Evolutionary conservation across 2,888 invertebrate species (phyloP).

Genomic region (Psococerastis gibbosa): DNA sequence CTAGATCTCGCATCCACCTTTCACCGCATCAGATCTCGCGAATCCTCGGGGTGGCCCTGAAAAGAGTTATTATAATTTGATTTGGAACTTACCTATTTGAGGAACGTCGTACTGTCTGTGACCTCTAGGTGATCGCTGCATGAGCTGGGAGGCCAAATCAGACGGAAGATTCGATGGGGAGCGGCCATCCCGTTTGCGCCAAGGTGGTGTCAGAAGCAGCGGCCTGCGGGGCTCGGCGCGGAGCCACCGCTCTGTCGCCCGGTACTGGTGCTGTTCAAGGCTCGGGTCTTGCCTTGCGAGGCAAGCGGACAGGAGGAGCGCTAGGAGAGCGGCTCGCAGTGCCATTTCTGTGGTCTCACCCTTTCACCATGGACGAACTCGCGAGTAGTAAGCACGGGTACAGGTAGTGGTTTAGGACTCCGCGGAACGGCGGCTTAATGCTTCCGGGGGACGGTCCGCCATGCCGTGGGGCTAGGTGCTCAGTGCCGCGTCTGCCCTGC

Average conservation of each 20-base stretch:
- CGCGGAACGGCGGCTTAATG: not conserved
- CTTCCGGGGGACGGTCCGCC: not conserved
- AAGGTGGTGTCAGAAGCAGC: no score
- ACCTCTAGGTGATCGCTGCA: conserved; percentile 56
- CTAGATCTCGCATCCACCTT: no score
- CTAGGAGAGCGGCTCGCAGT: not conserved
- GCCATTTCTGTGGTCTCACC: no score
- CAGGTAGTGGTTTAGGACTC: not conserved
- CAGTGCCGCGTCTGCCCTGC: not conserved
- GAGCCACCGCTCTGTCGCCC: not conserved
- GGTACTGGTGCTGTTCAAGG: not conserved
- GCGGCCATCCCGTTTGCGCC: not conserved
- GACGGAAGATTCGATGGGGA: not conserved
- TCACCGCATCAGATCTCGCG: no score
- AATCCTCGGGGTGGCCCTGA: no score
- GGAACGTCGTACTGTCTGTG: conserved; percentile 68
- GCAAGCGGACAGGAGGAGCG: not conserved
- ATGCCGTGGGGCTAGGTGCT: not conserved
- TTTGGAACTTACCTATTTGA: conserved; percentile 55
- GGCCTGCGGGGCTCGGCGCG: no score
- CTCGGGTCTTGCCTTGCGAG: not conserved
- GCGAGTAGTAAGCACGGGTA: no score
- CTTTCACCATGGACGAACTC: no score
- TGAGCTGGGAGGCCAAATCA: conserved; percentile 37
- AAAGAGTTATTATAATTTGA: no score